Evolutionary conservation across 2,888 invertebrate species (phyloP), one percentile per base, ranked within the genome.

Genomic region (Anagyrus pseudococci): DNA sequence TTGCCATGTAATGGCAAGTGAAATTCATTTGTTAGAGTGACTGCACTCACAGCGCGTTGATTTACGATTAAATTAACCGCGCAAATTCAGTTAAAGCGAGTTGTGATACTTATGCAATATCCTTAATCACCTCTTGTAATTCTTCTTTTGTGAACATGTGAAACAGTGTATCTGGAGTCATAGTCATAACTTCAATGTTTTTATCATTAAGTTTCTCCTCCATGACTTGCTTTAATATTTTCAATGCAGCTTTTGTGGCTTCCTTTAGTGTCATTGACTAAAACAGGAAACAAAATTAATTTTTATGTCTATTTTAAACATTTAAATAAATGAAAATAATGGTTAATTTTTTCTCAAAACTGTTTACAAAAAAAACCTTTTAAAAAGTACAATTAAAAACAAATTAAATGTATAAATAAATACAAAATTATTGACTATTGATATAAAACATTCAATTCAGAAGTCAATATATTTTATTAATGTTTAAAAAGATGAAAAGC

Each of bases 191-290:
- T 84, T 99, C 99, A 57, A 99, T 97, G 82, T 99, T 99, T 59
- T 92, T 94, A 65, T 96, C 93, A 66, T 93, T 98, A 2, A 99
- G 83, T 82, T 98, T 99, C 81, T 99, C 99, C 80, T 99, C 99
- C 99, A 99, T 99, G 0, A 99, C 98, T 83, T 99, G 98, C 81
- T 99, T 99, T 22, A 99, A 84, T 73, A 98, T 98, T 13, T 92
- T 94, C 58, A 99, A 84, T 0, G 96, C 92, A 15, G 93, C 84
- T 76, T 94, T 94, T 67, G 94, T 91, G 0, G 98, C 98, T 83
- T 98, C 98, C 68, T 90, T 89, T 54, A 99, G 82, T 0, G 93
- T 94, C 93, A 99, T 96, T 22, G 94, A 92, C 84, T 94, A 86
- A 13, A 69, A 82, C 79, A 68, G 64, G 52, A 73, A 61, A 67